Evolutionary conservation across 2,113 vertebrate species (phyloP).

Genomic region (Protobothrops mucrosquamatus): DNA sequence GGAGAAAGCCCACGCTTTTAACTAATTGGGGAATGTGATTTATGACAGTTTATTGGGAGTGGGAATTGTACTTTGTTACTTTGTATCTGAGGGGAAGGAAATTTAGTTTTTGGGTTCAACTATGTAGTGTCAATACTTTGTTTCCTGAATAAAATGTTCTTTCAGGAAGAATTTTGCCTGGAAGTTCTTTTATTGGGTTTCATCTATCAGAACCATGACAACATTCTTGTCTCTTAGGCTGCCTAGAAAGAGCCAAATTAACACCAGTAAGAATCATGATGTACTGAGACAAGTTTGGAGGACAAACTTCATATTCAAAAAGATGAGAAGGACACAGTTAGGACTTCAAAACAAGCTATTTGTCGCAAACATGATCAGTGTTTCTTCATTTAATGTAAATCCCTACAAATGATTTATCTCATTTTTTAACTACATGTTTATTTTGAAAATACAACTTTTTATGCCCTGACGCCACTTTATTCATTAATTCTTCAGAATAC

Average conservation of each 20-base stretch:
- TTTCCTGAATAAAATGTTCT: too few species aligned
- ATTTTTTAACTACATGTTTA: constrained; percentile 57
- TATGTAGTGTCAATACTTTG: too few species aligned
- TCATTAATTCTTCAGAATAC: constrained; percentile 65
- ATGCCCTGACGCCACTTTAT: constrained; percentile 67
- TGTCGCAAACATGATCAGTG: constrained; percentile 18
- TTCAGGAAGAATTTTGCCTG: too few species aligned
- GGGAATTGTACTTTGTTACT: too few species aligned
- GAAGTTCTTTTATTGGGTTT: too few species aligned
- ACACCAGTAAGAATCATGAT: not conserved
- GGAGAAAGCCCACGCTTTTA: too few species aligned
- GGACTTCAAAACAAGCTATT: constrained; percentile 40
- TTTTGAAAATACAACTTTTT: constrained; percentile 57
- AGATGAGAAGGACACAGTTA: constrained; percentile 50
- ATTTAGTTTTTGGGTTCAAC: too few species aligned
- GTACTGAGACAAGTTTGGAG: constrained; percentile 20
- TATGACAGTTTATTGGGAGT: too few species aligned
- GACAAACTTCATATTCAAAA: constrained; percentile 40
- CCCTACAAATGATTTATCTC: constrained; percentile 57
- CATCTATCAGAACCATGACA: too few species aligned
- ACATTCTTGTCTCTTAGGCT: not conserved
- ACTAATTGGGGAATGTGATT: too few species aligned
- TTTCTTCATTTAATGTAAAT: constrained; percentile 29
- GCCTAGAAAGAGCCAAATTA: not conserved
- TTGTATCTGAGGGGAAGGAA: too few species aligned